Evolutionary conservation across 2,888 invertebrate genomes (phyloP).

Genomic region (Nomada fabriciana): DNA sequence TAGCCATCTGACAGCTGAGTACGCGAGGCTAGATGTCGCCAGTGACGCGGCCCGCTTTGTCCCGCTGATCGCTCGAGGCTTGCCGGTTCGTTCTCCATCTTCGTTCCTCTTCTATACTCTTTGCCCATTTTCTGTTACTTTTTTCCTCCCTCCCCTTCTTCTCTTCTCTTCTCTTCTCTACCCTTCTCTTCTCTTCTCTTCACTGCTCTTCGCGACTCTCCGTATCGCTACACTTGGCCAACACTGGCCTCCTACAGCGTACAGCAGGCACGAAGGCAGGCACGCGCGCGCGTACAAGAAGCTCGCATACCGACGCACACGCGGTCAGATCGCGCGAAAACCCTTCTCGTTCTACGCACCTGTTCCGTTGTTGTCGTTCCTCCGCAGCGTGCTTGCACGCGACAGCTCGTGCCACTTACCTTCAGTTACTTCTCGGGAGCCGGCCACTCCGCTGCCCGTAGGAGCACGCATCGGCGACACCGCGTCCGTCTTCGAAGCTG

Average conservation of each 20-base stretch:
- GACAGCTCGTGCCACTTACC: conserved; percentile 55
- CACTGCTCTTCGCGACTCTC: neutral
- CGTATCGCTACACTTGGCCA: neutral
- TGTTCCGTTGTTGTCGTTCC: conserved; percentile 65
- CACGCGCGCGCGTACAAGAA: conserved; percentile 1
- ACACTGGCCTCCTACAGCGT: neutral
- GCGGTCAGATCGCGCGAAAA: conserved; percentile 7
- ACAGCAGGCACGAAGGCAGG: neutral
- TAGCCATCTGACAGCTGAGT: conserved; percentile 53
- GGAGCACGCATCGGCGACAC: neutral
- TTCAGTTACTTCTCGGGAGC: conserved; percentile 21
- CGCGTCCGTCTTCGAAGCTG: neutral
- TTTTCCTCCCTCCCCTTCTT: too few species aligned
- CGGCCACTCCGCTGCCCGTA: neutral
- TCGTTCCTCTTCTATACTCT: neutral
- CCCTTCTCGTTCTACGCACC: conserved; percentile 66
- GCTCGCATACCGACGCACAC: conserved; percentile 37
- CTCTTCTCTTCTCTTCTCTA: neutral
- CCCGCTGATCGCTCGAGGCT: conserved; percentile 23
- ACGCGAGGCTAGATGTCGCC: conserved; percentile 59
- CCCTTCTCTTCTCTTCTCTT: neutral
- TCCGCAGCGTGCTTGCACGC: conserved; percentile 55
- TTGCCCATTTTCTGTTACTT: neutral
- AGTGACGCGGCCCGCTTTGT: conserved; percentile 29
- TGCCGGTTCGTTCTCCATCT: neutral